These are phyloP conservation scores for Ooceraea biroi DNA, from an alignment of 1,140 invertebrate species.

Conservation along the genomic window DNA sequence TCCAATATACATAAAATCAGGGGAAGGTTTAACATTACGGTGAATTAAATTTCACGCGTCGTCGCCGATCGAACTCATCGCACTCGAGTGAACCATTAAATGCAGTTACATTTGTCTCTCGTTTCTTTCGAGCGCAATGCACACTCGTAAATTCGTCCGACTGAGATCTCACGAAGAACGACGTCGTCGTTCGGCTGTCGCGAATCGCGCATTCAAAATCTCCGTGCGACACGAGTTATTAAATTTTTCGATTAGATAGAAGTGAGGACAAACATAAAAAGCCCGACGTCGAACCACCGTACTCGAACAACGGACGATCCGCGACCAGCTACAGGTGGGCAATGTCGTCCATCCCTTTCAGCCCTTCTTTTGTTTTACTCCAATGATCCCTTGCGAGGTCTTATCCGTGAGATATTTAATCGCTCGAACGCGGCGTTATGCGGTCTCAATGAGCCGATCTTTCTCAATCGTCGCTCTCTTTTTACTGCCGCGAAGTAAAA, in stretches of 20 bases:
- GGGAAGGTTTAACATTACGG: not conserved
- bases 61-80: not conserved
- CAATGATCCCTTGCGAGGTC: constrained; percentile 4
- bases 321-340: constrained; percentile 47
- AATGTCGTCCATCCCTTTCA: constrained; percentile 31
- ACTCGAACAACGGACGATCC: not conserved
- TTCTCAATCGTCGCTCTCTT: not conserved
- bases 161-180: not conserved
- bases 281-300: not conserved
- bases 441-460: not conserved
- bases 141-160: not conserved
- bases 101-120: not conserved
- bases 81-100: constrained; percentile 11
- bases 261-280: not conserved
- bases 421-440: not conserved
- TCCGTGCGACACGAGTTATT: constrained; percentile 25
- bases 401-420: constrained; percentile 37
- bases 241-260: constrained; percentile 43
- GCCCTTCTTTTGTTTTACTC: constrained; percentile 31
- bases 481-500: not conserved
- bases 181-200: not conserved
- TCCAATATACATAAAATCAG: not conserved
- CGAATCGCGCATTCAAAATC: not conserved
- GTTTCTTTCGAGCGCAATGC: not conserved
- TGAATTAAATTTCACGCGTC: constrained; percentile 22